phyloP scores from a whole-genome alignment of 2,888 invertebrate species.

The Oscheius sp. region DNA sequence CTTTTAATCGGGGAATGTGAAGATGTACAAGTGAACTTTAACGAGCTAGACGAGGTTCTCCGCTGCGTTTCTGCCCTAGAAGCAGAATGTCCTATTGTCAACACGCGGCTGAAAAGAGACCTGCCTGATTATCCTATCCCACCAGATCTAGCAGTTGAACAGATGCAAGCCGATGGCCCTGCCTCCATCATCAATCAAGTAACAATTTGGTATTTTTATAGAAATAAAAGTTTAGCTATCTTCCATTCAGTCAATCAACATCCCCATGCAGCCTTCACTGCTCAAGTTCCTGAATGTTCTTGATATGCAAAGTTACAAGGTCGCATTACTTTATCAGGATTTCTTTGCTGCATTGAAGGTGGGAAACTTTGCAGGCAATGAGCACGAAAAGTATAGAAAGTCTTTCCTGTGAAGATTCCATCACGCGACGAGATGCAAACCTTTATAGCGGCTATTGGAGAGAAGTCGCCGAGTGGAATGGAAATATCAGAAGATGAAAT shows the following conservation, averaged over 20 bases:
- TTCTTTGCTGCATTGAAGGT: constrained; percentile 52
- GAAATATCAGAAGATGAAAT: constrained; percentile 46
- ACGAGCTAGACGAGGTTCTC: constrained; percentile 6
- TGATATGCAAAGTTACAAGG: constrained; percentile 57
- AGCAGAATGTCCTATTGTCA: constrained; percentile 22
- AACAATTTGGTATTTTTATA: background rate
- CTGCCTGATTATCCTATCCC: background rate
- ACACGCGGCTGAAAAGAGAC: background rate
- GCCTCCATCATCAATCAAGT: constrained; percentile 34
- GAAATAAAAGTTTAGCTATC: constrained; percentile 15
- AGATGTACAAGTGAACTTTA: constrained; percentile 23
- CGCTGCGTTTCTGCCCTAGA: constrained; percentile 35
- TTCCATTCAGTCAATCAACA: background rate
- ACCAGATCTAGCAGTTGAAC: constrained; percentile 16
- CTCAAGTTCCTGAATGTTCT: constrained; percentile 49
- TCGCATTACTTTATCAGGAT: constrained; percentile 53
- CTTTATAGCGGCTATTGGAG: constrained; percentile 47
- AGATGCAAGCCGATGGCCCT: constrained; percentile 26
- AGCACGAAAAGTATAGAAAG: constrained; percentile 8
- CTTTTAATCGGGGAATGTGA: constrained; percentile 29
- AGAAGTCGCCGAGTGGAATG: constrained; percentile 42
- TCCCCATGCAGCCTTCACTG: constrained; percentile 9
- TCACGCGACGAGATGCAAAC: constrained; percentile 39
- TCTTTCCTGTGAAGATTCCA: constrained; percentile 38
- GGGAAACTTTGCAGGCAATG: background rate